Conservation (phyloP, 2,888 invertebrate genomes). For the Cancer borealis region DNA sequence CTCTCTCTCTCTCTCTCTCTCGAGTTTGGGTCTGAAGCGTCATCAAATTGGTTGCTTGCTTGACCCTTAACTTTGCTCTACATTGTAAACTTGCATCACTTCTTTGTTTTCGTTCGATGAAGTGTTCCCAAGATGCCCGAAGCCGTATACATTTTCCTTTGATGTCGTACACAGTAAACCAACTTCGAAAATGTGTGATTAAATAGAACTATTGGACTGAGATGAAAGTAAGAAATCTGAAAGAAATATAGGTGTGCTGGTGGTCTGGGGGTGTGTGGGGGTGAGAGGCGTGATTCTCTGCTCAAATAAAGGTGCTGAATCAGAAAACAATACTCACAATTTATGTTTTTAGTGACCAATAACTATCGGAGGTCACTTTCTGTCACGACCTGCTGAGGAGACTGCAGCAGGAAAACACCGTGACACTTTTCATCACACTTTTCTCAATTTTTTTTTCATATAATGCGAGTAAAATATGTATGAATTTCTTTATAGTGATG, state of each 20-base stretch:
- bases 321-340: background rate
- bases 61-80: background rate
- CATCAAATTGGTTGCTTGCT: background rate
- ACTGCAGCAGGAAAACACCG: background rate
- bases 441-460: background rate
- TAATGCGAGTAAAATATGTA: background rate
- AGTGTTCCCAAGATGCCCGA: background rate
- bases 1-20: slow-evolving; percentile 32
- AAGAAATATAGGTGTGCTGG: background rate
- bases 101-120: background rate
- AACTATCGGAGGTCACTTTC: background rate
- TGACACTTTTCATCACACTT: background rate
- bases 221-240: background rate
- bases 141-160: background rate
- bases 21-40: too few relatives aligned
- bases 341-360: background rate
- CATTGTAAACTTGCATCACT: background rate
- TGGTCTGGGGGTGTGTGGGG: background rate
- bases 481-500: background rate
- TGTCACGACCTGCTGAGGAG: background rate
- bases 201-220: background rate
- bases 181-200: background rate
- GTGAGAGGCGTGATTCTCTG: background rate
- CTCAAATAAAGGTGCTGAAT: background rate
- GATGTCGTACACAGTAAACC: background rate